phyloP scores from a whole-genome alignment of 2,888 invertebrate genomes.

The Calameuta pallipes region DNA sequence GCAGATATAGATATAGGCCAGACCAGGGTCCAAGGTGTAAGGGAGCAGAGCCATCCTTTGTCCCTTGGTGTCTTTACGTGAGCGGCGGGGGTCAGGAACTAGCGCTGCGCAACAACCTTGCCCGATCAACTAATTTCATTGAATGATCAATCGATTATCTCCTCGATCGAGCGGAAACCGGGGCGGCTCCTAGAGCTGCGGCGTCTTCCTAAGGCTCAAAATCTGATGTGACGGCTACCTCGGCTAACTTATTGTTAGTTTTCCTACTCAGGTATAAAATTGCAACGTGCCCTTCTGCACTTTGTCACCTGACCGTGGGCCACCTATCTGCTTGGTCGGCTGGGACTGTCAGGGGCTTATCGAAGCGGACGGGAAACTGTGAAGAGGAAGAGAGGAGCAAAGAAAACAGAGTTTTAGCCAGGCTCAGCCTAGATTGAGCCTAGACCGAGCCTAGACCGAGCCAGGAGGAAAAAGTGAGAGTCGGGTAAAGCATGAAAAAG shows the following conservation, averaged over 20 bases:
- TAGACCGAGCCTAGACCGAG: too few relatives aligned
- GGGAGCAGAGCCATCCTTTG: not conserved
- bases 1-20: not conserved
- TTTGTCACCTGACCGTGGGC: slow-evolving; percentile 5
- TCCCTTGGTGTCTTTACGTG: slow-evolving; percentile 2
- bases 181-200: slow-evolving; percentile 5
- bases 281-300: slow-evolving; percentile 9
- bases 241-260: not conserved
- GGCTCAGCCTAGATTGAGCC: not conserved
- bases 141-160: slow-evolving; percentile 60
- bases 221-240: not conserved
- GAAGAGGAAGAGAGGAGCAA: not conserved
- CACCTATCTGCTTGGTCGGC: not conserved
- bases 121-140: slow-evolving; percentile 43
- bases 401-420: not conserved
- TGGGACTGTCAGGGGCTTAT: not conserved
- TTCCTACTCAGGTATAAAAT: slow-evolving; percentile 9
- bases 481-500: not conserved
- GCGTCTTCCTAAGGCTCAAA: not conserved
- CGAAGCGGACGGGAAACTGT: not conserved
- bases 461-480: not conserved
- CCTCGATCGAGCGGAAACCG: slow-evolving; percentile 53
- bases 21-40: not conserved
- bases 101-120: slow-evolving; percentile 1
- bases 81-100: not conserved